phyloP scores from a whole-genome alignment of 2,797 vertebrate genomes.

The Leptatherina wallacei region DNA sequence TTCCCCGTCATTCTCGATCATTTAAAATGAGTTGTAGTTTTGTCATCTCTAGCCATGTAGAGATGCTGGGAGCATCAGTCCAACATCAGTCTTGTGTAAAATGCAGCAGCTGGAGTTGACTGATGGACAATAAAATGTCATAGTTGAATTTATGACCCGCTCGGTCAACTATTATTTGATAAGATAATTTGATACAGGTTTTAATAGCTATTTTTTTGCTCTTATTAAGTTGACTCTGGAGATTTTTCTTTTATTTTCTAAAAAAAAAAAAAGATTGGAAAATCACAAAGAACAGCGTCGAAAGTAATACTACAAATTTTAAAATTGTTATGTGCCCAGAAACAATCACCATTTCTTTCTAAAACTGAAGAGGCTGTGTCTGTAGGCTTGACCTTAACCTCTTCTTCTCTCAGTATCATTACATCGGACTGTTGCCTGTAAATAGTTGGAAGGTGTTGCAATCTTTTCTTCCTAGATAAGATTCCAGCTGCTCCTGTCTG shows the following conservation, averaged over 20 bases:
- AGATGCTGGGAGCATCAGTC: not conserved
- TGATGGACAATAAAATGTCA: not conserved
- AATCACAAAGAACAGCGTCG: no score
- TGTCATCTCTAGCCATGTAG: not conserved
- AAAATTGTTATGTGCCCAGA: not conserved
- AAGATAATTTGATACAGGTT: not conserved
- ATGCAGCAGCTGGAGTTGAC: not conserved
- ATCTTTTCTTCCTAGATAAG: not conserved
- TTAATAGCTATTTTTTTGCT: not conserved
- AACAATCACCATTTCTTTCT: not conserved
- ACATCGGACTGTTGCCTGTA: not conserved
- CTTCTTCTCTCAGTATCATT: not conserved
- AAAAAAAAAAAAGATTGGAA: no score
- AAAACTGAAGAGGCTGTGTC: not conserved
- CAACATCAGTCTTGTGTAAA: not conserved
- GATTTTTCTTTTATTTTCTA: not conserved
- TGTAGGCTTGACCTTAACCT: not conserved
- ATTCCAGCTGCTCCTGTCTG: not conserved
- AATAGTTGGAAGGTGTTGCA: not conserved
- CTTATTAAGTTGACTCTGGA: not conserved
- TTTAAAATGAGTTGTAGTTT: not conserved
- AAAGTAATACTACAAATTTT: not conserved
- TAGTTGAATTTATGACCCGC: not conserved
- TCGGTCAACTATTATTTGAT: not conserved
- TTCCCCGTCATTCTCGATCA: not conserved